Conservation (phyloP, 2,888 invertebrate genomes). For the Pemphredon lugubris region DNA sequence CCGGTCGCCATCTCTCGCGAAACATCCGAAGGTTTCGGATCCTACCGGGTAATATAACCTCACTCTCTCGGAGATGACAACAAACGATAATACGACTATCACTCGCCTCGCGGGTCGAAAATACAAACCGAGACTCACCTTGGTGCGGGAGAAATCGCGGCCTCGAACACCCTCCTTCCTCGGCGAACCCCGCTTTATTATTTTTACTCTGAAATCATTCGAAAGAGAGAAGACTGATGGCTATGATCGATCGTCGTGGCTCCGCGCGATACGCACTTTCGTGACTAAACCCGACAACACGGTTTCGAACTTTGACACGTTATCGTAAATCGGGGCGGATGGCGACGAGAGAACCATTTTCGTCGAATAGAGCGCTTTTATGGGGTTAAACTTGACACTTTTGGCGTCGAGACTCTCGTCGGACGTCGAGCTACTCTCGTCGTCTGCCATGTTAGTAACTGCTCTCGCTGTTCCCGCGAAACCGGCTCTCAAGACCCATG, state of each 20-base stretch:
- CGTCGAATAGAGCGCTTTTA: slow-evolving; percentile 86
- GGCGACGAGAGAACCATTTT: slow-evolving; percentile 83
- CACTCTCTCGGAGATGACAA: slow-evolving; percentile 18
- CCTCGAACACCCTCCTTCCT: slow-evolving; percentile 47
- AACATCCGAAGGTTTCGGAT: slow-evolving; percentile 17
- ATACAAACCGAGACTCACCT: slow-evolving; percentile 66
- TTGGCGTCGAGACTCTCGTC: slow-evolving; percentile 83
- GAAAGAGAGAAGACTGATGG: background rate
- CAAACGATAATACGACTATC: background rate
- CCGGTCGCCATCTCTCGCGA: slow-evolving; percentile 63
- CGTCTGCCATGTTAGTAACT: slow-evolving; percentile 70
- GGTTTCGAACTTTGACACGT: slow-evolving; percentile 85
- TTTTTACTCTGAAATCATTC: slow-evolving; percentile 52
- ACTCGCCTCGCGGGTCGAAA: background rate
- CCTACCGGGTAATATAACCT: slow-evolving; percentile 40
- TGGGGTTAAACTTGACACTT: slow-evolving; percentile 86
- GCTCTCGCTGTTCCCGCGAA: too few relatives aligned
- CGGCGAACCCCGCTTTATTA: slow-evolving; percentile 7
- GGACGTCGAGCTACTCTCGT: slow-evolving; percentile 64
- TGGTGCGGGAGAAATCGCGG: slow-evolving; percentile 73
- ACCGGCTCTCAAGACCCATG: too few relatives aligned
- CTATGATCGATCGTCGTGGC: background rate
- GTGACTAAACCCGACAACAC: slow-evolving; percentile 78
- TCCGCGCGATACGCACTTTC: slow-evolving; percentile 60
- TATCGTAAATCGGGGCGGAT: slow-evolving; percentile 86